phyloP scores from a whole-genome alignment of 2,797 vertebrate species.

The Ptychadena robeensis region DNA sequence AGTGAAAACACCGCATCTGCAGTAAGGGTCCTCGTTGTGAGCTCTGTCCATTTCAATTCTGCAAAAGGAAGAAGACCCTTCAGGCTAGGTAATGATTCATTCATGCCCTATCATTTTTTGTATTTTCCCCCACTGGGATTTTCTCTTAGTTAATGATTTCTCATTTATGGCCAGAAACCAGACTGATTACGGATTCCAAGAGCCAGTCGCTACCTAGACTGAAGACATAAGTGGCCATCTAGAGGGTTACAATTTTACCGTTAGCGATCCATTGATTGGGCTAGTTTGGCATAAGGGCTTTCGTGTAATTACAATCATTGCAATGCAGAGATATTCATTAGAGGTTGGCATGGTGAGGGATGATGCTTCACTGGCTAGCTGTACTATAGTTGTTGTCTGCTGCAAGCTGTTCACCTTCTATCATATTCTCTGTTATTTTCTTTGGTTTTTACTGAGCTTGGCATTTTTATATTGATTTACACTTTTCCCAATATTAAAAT shows the following conservation, averaged over 20 bases:
- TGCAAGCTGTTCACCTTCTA: constrained; percentile 8
- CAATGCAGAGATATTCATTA: constrained; percentile 51
- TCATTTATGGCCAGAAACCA: constrained; percentile 60
- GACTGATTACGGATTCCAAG: constrained; percentile 69
- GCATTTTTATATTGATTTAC: not conserved
- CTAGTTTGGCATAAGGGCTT: constrained; percentile 85
- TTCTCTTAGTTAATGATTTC: constrained; percentile 60
- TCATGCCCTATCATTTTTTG: constrained; percentile 58
- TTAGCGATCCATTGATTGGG: constrained; percentile 82
- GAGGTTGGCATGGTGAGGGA: constrained; percentile 54
- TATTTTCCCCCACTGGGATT: constrained; percentile 52
- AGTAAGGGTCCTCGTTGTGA: constrained; percentile 45
- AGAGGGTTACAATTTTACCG: constrained; percentile 81
- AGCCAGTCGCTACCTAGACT: constrained; percentile 74
- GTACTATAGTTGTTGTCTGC: constrained; percentile 10
- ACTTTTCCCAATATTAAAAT: no score
- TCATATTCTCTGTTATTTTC: constrained; percentile 12
- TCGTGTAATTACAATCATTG: constrained; percentile 67
- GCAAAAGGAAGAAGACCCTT: constrained; percentile 57
- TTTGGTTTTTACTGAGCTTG: not conserved
- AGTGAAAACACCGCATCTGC: constrained; percentile 54
- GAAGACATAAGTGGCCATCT: constrained; percentile 74
- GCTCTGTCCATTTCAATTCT: constrained; percentile 59
- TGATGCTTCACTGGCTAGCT: constrained; percentile 35
- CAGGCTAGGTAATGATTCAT: constrained; percentile 60